Evolutionary conservation across 2,888 invertebrate species (phyloP).

Genomic region (Linnaemya tessellans): DNA sequence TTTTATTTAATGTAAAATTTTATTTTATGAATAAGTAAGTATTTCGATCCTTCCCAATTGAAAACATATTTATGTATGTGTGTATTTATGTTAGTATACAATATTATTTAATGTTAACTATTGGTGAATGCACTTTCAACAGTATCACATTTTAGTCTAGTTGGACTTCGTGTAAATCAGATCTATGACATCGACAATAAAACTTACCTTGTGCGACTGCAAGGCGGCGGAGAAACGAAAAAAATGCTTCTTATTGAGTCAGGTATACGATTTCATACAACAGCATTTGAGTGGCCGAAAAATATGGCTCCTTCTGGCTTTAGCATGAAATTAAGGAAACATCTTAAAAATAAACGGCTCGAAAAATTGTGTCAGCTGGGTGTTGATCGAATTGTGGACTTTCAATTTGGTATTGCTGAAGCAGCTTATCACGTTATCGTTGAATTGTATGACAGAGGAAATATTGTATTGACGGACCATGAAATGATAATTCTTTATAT

Average conservation of each 20-base stretch:
- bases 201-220: slow-evolving; percentile 95
- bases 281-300: slow-evolving; percentile 99
- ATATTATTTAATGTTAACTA: too few relatives aligned
- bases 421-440: slow-evolving; percentile 97
- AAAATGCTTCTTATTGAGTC: slow-evolving; percentile 95
- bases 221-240: slow-evolving; percentile 92
- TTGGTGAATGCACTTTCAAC: too few relatives aligned
- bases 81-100: too few relatives aligned
- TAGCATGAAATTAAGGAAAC: slow-evolving; percentile 99
- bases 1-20: too few relatives aligned
- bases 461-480: slow-evolving; percentile 96
- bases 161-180: slow-evolving; percentile 97
- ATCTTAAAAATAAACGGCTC: slow-evolving; percentile 96
- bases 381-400: slow-evolving; percentile 95
- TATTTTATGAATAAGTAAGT: too few relatives aligned
- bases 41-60: too few relatives aligned
- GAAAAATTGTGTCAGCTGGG: slow-evolving; percentile 94
- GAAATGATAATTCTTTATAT: slow-evolving; percentile 95
- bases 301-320: slow-evolving; percentile 97
- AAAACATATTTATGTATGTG: too few relatives aligned
- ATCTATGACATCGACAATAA: slow-evolving; percentile 98
- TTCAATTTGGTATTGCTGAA: slow-evolving; percentile 97
- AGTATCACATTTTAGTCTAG: slow-evolving; percentile 85
- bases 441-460: slow-evolving; percentile 97
- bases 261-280: slow-evolving; percentile 95